Percentiles rank a stretch among this genome's conserved stretches.
Conservation (phyloP, 2,888 invertebrate genomes). For the Danaus chrysippus region DNA sequence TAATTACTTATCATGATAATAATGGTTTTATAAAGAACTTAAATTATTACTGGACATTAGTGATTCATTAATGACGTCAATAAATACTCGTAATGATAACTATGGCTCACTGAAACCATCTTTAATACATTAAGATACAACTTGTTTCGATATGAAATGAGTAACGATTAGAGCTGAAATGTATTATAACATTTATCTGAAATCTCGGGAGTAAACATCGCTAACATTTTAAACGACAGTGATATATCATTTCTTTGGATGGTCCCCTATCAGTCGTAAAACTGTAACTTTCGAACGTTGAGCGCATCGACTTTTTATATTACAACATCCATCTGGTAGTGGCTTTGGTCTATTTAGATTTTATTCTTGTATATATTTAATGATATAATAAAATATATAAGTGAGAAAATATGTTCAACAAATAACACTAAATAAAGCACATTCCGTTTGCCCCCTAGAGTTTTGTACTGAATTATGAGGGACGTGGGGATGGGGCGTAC, state of each 20-base stretch:
- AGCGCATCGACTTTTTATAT: constrained; percentile 23
- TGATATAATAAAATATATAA: background rate
- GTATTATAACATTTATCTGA: constrained; percentile 16
- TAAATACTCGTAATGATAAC: background rate
- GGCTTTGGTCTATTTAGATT: too few species aligned
- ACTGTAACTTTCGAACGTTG: constrained; percentile 36
- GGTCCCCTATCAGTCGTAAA: constrained; percentile 33
- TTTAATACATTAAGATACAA: background rate
- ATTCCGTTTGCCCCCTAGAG: background rate
- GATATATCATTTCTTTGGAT: constrained; percentile 34
- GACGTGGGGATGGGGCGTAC: background rate
- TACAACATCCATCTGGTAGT: constrained; percentile 10
- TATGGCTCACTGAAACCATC: background rate
- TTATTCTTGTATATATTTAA: too few species aligned
- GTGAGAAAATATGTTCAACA: background rate
- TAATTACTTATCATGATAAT: too few species aligned
- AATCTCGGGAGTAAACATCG: constrained; percentile 25
- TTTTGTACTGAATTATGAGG: constrained; percentile 5
- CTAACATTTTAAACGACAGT: constrained; percentile 32
- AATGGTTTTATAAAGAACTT: too few species aligned
- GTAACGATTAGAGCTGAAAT: constrained; percentile 8
- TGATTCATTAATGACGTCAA: background rate
- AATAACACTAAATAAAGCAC: constrained; percentile 1
- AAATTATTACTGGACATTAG: too few species aligned
- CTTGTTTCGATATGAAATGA: background rate